Conservation (phyloP, 2,113 vertebrate genomes). For the Platichthys stellatus region DNA sequence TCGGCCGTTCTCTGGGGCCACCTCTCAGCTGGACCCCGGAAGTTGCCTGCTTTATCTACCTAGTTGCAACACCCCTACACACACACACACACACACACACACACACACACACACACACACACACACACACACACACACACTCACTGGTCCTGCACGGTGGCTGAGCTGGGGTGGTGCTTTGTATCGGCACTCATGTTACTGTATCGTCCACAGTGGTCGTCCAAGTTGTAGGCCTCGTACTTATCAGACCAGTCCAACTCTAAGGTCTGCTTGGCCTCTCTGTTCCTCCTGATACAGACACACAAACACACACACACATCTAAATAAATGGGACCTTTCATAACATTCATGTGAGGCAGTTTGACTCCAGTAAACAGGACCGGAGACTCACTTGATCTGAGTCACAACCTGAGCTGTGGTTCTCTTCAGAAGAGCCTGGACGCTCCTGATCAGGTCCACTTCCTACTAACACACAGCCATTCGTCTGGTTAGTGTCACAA, state of each 20-base stretch:
- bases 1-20: too few species aligned
- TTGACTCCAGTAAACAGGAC: background rate
- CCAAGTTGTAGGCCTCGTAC: conserved; percentile 84
- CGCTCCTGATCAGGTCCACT: conserved; percentile 87
- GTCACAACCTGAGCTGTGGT: conserved; percentile 84
- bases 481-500: background rate
- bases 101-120: conserved; percentile 68
- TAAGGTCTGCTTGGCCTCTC: conserved; percentile 84
- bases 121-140: conserved; percentile 41
- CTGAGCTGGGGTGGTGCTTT: conserved; percentile 83
- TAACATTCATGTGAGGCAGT: background rate
- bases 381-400: conserved; percentile 87
- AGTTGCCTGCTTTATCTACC: too few species aligned
- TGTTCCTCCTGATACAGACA: conserved; percentile 82
- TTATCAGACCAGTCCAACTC: conserved; percentile 95
- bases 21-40: too few species aligned
- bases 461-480: conserved; percentile 80
- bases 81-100: conserved; percentile 1
- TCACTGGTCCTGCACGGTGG: conserved; percentile 86
- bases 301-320: background rate
- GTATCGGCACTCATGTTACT: conserved; percentile 83
- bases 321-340: background rate
- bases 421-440: conserved; percentile 91
- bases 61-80: conserved; percentile 54
- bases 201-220: conserved; percentile 82